Base-by-base conservation (phyloP, 2,888 invertebrate species). In the Melanargia galathea region DNA sequence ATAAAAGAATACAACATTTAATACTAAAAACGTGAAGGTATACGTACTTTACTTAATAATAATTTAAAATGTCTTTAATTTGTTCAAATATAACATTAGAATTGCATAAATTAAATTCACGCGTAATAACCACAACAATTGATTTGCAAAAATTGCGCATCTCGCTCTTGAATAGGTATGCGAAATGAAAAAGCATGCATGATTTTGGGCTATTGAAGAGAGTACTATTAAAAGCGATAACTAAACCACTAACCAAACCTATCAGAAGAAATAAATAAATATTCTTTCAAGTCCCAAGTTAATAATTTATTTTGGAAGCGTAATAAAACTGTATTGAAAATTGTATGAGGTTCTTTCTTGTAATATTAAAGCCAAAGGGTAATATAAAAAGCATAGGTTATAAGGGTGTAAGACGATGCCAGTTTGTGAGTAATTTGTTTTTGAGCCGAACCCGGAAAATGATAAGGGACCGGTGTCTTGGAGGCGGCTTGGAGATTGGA, bases 401-500 rank as follows among this genome's bases (percentile, higher is more conserved):
- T 48, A 60, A 61, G 59, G 63, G 55, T 57, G 68, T 67, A 65
- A 63, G 57, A 45, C 61, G 66, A 63, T 72, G 71, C 73, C 75
- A 75, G 78, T 79, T 81, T 72, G 73, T 75, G 72, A 77, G 78
- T 76, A 75, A 79, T 80, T 76, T 72, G 74, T 71, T 73, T 68
- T 73, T 58, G 55, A 61, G 18, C 55, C 55, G 61, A 60, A 68
- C 66, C 66, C 55, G 67, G 65, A 68, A 68, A 67, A 70, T 65
- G 69, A 70, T 67, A 73, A 73, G 74, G 75, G 77, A 72, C 69
- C 69, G 70, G 68, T 68, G 73, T 73, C 73, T 73, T 70, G 73
- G 71, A 74, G 75, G 71, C 72, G 77, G 78, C 16, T 81, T 82
- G 85, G 83, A 87, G 88, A 86, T 87, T 85, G 82, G 82, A 79